These are phyloP conservation scores for Euphydryas editha DNA, from an alignment of 2,888 invertebrate genomes.

Conservation along the genomic window DNA sequence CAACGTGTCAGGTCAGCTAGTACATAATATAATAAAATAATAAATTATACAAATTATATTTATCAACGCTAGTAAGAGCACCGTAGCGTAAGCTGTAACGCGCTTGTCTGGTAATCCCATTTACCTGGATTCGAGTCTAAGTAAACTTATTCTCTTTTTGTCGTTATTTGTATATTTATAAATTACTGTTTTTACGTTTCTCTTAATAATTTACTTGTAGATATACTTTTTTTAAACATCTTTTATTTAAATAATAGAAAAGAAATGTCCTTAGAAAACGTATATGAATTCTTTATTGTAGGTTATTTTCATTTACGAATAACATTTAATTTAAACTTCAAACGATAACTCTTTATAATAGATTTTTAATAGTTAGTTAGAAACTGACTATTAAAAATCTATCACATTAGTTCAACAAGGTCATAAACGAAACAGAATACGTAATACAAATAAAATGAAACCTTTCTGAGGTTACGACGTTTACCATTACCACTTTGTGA, in stretches of 20 bases:
- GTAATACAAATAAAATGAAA: neutral
- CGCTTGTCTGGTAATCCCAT: neutral
- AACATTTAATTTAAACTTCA: too few species aligned
- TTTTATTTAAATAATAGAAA: too few species aligned
- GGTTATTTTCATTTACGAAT: too few species aligned
- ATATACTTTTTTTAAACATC: neutral
- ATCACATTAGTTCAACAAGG: too few species aligned
- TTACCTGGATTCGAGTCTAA: neutral
- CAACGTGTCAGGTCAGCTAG: too few species aligned
- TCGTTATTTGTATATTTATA: neutral
- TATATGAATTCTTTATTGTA: too few species aligned
- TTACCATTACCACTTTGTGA: constrained; percentile 14
- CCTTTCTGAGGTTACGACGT: neutral
- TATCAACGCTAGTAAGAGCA: neutral
- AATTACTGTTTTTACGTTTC: neutral
- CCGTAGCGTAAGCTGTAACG: neutral
- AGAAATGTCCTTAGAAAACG: too few species aligned
- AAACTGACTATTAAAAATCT: neutral
- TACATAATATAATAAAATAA: too few species aligned
- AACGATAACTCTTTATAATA: too few species aligned
- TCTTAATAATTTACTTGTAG: too few species aligned
- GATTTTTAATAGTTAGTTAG: neutral
- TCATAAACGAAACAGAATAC: neutral
- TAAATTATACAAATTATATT: neutral
- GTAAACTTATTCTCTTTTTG: neutral